phyloP scores from a whole-genome alignment of 2,113 vertebrate genomes.

The Eclectus roratus region DNA sequence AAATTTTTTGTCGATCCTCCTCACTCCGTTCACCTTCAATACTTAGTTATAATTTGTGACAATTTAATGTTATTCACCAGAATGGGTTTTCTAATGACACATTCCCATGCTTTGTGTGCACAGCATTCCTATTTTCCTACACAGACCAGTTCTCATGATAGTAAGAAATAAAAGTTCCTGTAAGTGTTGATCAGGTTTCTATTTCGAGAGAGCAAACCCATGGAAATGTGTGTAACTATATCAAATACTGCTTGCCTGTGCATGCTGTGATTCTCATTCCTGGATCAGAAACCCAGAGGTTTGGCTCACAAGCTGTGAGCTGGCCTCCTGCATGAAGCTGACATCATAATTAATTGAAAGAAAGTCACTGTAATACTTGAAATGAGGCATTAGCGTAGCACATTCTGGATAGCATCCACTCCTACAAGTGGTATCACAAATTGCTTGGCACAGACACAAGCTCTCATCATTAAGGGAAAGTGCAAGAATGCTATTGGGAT shows the following conservation, averaged over 20 bases:
- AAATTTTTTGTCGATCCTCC: neutral
- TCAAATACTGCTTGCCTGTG: neutral
- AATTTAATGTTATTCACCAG: neutral
- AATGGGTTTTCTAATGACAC: neutral
- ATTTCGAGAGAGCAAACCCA: neutral
- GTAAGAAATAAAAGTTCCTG: neutral
- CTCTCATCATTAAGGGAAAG: neutral
- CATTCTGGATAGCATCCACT: constrained; percentile 8
- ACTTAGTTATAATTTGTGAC: neutral
- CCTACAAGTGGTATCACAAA: constrained; percentile 20
- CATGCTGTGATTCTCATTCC: neutral
- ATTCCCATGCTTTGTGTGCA: neutral
- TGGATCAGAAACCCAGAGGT: neutral
- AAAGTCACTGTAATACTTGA: neutral
- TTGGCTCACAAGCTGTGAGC: neutral
- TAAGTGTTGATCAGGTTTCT: constrained; percentile 2
- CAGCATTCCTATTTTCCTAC: neutral
- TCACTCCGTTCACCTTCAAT: neutral
- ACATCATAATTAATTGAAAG: constrained; percentile 58
- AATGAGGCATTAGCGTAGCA: constrained; percentile 1
- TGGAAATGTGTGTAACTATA: neutral
- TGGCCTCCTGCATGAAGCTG: constrained; percentile 2
- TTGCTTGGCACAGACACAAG: constrained; percentile 27
- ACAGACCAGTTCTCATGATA: neutral
- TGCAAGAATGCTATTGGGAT: neutral